Evolutionary conservation across 1,140 invertebrate genomes (phyloP), one percentile per base, ranked within the genome.

Genomic region (Diuraphis noxia): DNA sequence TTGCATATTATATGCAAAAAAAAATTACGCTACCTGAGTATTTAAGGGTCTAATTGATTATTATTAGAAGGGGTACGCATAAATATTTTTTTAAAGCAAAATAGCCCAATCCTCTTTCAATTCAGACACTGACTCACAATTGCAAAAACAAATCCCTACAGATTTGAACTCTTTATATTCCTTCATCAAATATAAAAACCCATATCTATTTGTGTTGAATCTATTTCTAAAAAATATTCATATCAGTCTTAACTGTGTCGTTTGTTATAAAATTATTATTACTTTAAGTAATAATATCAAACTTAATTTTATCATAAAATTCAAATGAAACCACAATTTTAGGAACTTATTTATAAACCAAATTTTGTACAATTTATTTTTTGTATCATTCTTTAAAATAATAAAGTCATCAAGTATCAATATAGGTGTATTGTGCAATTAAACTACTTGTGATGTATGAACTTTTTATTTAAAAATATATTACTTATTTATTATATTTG

Each of bases 381-480:
- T 77, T 77, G 72, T 77, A 77, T 63, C 10, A 17, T 77, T 77
- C 72, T 77, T 79, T 79, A 79, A 72, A 72, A 79, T 21, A 79
- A 79, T 36, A 79, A 36, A 79, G n/a, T 79, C 34, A 79, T 79
- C 56, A 72, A 79, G n/a, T 79, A 79, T 79, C 72, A 79, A 79
- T 79, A 79, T 79, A 79, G n/a, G 19, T 36, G 72, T 79, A 79
- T 79, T 79, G 34, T 41, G 13, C 23, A 41, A 82, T 82, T 82
- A 82, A 82, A 82, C 40, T 82, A 82, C 40, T 82, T 82, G 40
- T 41, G 25, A 82, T 82, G 81, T 82, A 82, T 82, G 36, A 82
- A 82, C 40, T 82, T 41, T 82, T 41, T 41, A 41, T 82, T 82
- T 41, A 13, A n/a, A 82, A 81, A 81, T 81, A 81, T 81, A 72